Evolutionary conservation across 2,888 invertebrate genomes (phyloP).

Genomic region (Sclerodermus sp.): DNA sequence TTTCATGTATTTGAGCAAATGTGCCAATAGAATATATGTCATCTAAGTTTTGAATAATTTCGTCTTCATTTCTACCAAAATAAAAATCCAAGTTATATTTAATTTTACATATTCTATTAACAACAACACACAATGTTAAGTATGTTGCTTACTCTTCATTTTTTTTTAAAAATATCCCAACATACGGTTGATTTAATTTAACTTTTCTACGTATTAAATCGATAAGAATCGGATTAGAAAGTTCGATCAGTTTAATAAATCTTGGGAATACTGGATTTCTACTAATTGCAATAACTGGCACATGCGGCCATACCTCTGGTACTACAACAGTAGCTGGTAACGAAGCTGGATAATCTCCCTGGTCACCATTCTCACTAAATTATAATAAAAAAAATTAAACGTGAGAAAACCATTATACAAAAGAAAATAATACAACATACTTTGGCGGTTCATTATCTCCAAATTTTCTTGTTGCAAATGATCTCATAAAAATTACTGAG

Average conservation of each 20-base stretch:
- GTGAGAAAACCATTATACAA: background rate
- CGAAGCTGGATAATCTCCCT: conserved; percentile 53
- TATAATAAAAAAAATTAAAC: background rate
- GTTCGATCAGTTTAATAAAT: conserved; percentile 97
- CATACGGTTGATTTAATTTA: conserved; percentile 93
- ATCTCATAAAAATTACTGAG: conserved; percentile 26
- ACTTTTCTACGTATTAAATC: conserved; percentile 91
- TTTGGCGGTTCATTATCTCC: conserved; percentile 35
- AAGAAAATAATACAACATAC: conserved; percentile 16
- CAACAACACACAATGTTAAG: background rate
- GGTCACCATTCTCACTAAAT: conserved; percentile 28
- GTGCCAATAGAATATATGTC: conserved; percentile 91
- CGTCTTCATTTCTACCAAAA: conserved; percentile 71
- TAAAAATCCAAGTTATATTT: background rate
- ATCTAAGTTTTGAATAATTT: conserved; percentile 78
- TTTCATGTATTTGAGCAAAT: conserved; percentile 97
- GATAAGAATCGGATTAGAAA: conserved; percentile 84
- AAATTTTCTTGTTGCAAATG: conserved; percentile 36
- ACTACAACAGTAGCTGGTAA: conserved; percentile 88
- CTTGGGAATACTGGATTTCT: conserved; percentile 96
- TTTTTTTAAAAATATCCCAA: conserved; percentile 94
- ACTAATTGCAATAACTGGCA: conserved; percentile 92
- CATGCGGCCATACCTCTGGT: conserved; percentile 94
- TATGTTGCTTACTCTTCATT: conserved; percentile 73
- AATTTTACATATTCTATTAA: too few relatives aligned